These are phyloP conservation scores for Natrix natrix DNA, from an alignment of 2,797 vertebrate species.

Conservation along the genomic window DNA sequence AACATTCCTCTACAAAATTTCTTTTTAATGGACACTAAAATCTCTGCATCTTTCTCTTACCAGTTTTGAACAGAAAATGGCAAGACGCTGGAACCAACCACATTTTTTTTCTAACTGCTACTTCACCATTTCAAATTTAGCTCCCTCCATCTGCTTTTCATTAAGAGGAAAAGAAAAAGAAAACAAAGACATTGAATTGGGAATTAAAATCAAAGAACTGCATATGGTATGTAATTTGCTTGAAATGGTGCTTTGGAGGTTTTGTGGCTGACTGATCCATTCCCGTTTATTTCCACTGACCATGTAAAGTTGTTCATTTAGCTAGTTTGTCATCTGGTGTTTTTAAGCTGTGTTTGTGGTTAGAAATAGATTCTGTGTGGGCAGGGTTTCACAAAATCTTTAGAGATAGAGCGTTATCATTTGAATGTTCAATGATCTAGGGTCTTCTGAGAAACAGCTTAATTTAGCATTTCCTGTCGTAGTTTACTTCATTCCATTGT, in stretches of 20 bases:
- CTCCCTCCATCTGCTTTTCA: not conserved
- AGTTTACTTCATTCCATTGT: not conserved
- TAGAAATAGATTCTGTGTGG: not conserved
- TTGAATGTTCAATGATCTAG: not conserved
- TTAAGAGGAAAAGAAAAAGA: not conserved
- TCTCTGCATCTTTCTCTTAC: not conserved
- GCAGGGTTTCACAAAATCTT: not conserved
- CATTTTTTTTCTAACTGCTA: not conserved
- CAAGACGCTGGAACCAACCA: not conserved
- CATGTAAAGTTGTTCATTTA: not conserved
- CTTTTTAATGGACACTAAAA: not conserved
- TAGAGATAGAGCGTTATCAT: not conserved
- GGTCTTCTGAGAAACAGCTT: not conserved
- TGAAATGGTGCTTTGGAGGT: not conserved
- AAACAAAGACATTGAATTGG: not conserved
- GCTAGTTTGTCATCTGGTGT: not conserved
- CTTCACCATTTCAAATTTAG: not conserved
- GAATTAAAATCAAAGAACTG: not conserved
- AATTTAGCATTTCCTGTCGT: not conserved
- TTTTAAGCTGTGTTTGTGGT: not conserved
- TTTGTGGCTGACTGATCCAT: not conserved
- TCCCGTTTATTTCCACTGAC: not conserved
- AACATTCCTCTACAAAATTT: not conserved
- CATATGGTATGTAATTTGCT: not conserved
- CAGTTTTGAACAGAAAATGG: not conserved